These are phyloP conservation scores for Aphis gossypii DNA, from an alignment of 1,140 invertebrate species.

Conservation along the genomic window DNA sequence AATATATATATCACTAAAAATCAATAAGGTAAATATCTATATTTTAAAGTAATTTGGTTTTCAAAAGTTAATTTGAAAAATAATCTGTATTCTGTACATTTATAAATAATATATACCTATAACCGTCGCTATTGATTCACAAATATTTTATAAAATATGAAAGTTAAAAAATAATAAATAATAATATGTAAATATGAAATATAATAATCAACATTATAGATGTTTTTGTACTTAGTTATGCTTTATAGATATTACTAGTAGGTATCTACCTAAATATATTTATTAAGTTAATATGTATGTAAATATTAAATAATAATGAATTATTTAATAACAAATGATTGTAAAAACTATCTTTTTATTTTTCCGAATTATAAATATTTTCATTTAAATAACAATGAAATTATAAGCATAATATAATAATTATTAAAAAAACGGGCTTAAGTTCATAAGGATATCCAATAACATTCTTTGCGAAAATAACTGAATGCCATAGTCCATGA, in stretches of 20 bases:
- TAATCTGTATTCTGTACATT: background rate
- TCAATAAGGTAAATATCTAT: background rate
- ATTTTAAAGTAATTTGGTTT: background rate
- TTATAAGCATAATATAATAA: background rate
- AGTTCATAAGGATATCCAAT: slow-evolving; percentile 9
- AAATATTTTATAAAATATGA: background rate
- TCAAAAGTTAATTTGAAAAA: background rate
- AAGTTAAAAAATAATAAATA: background rate
- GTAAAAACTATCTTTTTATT: too few species aligned
- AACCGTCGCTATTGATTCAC: background rate
- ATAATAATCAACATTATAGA: background rate
- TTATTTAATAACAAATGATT: background rate
- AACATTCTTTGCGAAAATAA: background rate
- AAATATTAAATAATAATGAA: background rate
- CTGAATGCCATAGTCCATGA: background rate
- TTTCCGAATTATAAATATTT: too few species aligned
- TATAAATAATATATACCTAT: background rate
- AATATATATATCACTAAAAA: background rate
- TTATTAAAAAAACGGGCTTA: background rate
- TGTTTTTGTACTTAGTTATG: background rate
- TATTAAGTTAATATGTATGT: background rate
- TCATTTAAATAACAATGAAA: background rate
- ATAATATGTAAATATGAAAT: background rate
- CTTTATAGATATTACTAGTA: background rate
- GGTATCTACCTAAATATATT: background rate